Evolutionary conservation across 2,888 invertebrate species (phyloP), one percentile per base, ranked within the genome.

Genomic region (Campoplex capitator): DNA sequence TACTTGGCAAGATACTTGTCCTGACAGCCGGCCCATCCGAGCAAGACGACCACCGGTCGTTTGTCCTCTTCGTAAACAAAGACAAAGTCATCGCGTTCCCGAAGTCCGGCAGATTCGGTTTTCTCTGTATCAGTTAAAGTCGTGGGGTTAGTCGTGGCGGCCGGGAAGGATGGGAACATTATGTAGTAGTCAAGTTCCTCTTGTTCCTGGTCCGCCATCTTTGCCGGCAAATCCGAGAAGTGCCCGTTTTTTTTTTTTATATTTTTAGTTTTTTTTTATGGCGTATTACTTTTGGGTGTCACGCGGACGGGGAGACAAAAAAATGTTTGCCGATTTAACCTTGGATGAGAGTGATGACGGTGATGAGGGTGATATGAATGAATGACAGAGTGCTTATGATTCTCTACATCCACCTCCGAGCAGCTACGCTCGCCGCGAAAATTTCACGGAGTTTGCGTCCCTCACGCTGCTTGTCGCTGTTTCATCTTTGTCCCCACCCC

Each of bases 11-110:
- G 94, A 93, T 97, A 96, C 92, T 96, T 96, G 94, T 97, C 97
- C 93, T 96, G 96, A 93, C 97, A 97, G 58, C 97, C 97, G 75
- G 97, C 97, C 97, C 97, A 97, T 54, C 97, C 97, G 87, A 97
- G 95, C 88, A 97, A 94, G 86, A 97, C 94, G 48, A 97, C 96
- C 73, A 97, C 96, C 58, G 97, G 97, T 90, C 96, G 95, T 92
- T 96, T 96, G 67, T 95, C 95, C 89, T 96, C 96, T 90, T 96
- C 95, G 88, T 96, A 95, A 82, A 96, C 95, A 91, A 96, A 95
- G 54, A 96, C 96, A 92, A 95, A 96, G 90, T 96, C 95, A 73
- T 94, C 90, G 79, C 93, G 89, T 92, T 95, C 62, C 32, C 62
- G 62, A 32, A 16, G 4, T 1, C 62, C 62, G 16, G 62, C 11